Evolutionary conservation across 2,113 vertebrate species (phyloP).

Genomic region (Oryzias woworae): DNA sequence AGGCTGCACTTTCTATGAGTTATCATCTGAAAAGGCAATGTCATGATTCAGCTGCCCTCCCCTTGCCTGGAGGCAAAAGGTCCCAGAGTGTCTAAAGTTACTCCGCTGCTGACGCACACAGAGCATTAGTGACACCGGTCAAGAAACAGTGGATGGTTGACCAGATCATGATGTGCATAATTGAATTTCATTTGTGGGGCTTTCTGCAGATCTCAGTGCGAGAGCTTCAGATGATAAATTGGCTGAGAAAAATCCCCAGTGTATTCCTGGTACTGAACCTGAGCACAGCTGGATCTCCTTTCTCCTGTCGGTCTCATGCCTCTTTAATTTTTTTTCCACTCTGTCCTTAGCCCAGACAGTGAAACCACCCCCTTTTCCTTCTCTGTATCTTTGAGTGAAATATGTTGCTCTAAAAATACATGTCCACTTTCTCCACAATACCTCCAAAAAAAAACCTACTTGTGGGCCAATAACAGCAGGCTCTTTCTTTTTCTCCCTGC

Average conservation of each 20-base stretch:
- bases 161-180: background rate
- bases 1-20: constrained; percentile 13
- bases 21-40: constrained; percentile 30
- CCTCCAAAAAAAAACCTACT: constrained; percentile 64
- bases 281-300: constrained; percentile 67
- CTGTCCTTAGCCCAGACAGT: constrained; percentile 71
- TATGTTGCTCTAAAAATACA: constrained; percentile 80
- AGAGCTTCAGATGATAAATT: background rate
- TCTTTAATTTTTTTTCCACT: constrained; percentile 62
- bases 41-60: constrained; percentile 22
- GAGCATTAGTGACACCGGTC: constrained; percentile 18
- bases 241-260: background rate
- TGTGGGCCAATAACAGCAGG: constrained; percentile 58
- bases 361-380: constrained; percentile 41
- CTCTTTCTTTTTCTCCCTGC: constrained; percentile 5
- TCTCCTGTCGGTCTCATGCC: constrained; percentile 26
- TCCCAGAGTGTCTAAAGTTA: constrained; percentile 63
- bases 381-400: constrained; percentile 66
- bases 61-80: constrained; percentile 42
- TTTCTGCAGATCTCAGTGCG: background rate
- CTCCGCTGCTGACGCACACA: constrained; percentile 34
- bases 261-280: constrained; percentile 19
- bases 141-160: constrained; percentile 19
- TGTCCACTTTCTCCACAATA: constrained; percentile 69
- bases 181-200: constrained; percentile 3